These are phyloP conservation scores for Tipula helvola DNA, from an alignment of 2,888 invertebrate genomes.

Conservation along the genomic window DNA sequence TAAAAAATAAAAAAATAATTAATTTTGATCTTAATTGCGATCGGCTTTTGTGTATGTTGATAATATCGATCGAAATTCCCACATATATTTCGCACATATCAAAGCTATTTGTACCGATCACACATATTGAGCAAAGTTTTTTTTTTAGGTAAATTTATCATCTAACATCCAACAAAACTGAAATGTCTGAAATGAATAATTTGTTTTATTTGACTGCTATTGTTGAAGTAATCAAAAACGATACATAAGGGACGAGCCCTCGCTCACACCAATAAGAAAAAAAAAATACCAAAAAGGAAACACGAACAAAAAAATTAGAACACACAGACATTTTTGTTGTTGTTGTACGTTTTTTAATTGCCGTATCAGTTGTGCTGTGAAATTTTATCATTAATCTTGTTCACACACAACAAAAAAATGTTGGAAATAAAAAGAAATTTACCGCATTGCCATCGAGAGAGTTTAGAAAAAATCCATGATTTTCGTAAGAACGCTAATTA, in stretches of 20 bases:
- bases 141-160: not conserved
- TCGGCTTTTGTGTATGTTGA: not conserved
- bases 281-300: not conserved
- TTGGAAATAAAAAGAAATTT: not conserved
- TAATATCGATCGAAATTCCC: not conserved
- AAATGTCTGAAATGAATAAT: not conserved
- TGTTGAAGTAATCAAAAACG: not conserved
- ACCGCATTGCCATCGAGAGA: not conserved
- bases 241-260: not conserved
- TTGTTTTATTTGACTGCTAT: not conserved
- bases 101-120: not conserved
- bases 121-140: not conserved
- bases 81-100: not conserved
- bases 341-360: not conserved
- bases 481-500: not conserved
- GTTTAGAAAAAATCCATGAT: not conserved
- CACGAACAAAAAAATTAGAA: not conserved
- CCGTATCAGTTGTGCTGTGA: slow-evolving; percentile 30
- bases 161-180: not conserved
- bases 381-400: slow-evolving; percentile 35
- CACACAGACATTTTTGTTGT: not conserved
- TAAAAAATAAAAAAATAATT: not conserved
- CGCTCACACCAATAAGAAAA: not conserved
- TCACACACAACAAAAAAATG: slow-evolving; percentile 20
- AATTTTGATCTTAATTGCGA: not conserved